Conservation (phyloP, 2,113 vertebrate species). For the Campylomormyrus numenius region DNA sequence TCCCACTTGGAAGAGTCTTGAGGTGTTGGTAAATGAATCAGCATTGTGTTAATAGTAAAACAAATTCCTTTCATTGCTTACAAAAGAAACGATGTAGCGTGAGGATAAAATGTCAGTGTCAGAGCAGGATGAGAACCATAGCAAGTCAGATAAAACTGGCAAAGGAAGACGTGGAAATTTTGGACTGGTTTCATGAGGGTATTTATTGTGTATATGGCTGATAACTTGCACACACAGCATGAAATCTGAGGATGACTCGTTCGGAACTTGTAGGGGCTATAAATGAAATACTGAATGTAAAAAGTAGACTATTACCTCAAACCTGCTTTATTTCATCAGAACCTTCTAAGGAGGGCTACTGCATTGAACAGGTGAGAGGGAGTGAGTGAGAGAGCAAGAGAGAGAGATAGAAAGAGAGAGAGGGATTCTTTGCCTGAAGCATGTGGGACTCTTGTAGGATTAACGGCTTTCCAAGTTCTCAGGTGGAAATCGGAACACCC, state of each 20-base stretch:
- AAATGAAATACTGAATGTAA: not conserved
- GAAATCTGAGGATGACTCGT: not conserved
- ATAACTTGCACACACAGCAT: not conserved
- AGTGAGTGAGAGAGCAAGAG: not conserved
- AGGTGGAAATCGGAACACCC: not conserved
- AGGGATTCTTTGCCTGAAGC: not conserved
- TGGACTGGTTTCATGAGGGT: not conserved
- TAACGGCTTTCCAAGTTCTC: not conserved
- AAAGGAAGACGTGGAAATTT: not conserved
- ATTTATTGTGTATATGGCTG: not conserved
- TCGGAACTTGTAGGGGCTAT: not conserved
- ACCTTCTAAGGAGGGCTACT: not conserved
- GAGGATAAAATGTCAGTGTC: not conserved
- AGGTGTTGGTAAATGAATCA: not conserved
- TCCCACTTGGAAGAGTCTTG: not conserved
- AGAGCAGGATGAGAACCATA: not conserved
- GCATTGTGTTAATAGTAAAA: conserved; percentile 3
- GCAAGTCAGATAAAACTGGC: not conserved
- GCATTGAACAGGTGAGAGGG: not conserved
- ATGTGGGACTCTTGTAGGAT: not conserved
- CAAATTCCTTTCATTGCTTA: conserved; percentile 1
- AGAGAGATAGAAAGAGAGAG: not conserved
- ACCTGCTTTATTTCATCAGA: not conserved
- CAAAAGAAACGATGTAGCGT: not conserved
- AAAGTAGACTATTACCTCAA: not conserved